phyloP scores from a whole-genome alignment of 2,797 vertebrate species.

The Paratrypauchen microcephalus region DNA sequence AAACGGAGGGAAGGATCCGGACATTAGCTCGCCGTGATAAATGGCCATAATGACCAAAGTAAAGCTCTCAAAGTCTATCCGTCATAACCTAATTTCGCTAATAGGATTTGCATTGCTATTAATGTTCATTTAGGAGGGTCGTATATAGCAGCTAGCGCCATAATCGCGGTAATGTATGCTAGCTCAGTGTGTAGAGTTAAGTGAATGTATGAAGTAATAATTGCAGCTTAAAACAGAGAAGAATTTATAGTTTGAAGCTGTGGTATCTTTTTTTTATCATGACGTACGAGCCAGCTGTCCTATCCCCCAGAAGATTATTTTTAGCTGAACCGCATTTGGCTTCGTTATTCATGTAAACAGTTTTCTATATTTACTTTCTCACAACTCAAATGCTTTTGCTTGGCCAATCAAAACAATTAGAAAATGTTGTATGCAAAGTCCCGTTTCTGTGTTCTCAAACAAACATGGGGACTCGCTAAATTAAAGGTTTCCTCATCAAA shows the following conservation, averaged over 20 bases:
- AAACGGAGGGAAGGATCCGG: neutral
- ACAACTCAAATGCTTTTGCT: neutral
- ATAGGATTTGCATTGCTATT: slow-evolving; percentile 2
- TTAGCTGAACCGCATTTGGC: slow-evolving; percentile 6
- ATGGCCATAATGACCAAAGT: neutral
- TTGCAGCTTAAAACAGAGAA: neutral
- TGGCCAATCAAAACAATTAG: neutral
- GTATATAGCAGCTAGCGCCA: neutral
- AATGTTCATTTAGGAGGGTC: neutral
- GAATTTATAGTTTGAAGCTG: neutral
- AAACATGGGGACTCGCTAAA: too few relatives aligned
- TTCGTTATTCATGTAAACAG: neutral
- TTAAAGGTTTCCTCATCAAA: too few relatives aligned
- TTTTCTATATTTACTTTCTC: neutral
- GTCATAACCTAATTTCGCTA: slow-evolving; percentile 3
- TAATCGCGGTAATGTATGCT: neutral
- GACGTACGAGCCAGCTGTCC: neutral
- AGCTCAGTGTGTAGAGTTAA: neutral
- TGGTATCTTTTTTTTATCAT: neutral
- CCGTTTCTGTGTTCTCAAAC: too few relatives aligned
- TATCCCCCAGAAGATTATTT: neutral
- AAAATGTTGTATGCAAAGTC: neutral
- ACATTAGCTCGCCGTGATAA: slow-evolving; percentile 2
- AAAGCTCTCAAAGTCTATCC: slow-evolving; percentile 5
- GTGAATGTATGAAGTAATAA: slow-evolving; percentile 1